Evolutionary conservation across 2,888 invertebrate genomes (phyloP), one percentile per base, ranked within the genome.

Genomic region (Nowickia ferox): DNA sequence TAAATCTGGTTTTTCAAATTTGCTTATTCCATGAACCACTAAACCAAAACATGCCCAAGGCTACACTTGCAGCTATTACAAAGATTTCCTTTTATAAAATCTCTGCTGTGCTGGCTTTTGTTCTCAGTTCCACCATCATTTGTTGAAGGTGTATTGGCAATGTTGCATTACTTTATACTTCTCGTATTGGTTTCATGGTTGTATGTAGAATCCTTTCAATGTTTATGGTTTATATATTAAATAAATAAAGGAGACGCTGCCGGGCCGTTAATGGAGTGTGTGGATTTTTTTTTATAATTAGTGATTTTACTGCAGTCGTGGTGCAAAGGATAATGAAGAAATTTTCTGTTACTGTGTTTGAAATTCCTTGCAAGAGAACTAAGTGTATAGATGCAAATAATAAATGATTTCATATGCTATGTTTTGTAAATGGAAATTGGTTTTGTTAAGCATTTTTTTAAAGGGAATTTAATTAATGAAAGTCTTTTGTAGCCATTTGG

Each of bases 1-100:
- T 82, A 78, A 85, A 78, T 78, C 69, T 69, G 85, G 63, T 55
- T 76, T 85, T 82, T 78, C n/a, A 30, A 71, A 71, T 48, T 38
- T 44, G 15, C 48, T 5, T 65, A 17, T 38, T 42, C 5, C 65
- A 65, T 77, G 61, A 74, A 69, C 53, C 59, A 72, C 13, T 11
- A 63, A 84, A 68, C 74, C 74, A 71, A 74, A 78, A 63, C 57
- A 74, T 65, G 75, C 78, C 85, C 75, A 78, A 65, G 81, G 78
- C 82, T 78, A 75, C 69, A 78, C 69, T 82, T 75, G 59, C 78
- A 85, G 51, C 55, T 78, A 65, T 85, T 75, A 57, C 46, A 17
- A 17, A 42, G 55, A 30, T 61, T 74, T 84, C 55, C 66, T 57
- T 75, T 75, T 65, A 75, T 57, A 30, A 44, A 53, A 6, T 48